Base-by-base conservation (phyloP, 2,113 vertebrate species). In the Silurus glanis region DNA sequence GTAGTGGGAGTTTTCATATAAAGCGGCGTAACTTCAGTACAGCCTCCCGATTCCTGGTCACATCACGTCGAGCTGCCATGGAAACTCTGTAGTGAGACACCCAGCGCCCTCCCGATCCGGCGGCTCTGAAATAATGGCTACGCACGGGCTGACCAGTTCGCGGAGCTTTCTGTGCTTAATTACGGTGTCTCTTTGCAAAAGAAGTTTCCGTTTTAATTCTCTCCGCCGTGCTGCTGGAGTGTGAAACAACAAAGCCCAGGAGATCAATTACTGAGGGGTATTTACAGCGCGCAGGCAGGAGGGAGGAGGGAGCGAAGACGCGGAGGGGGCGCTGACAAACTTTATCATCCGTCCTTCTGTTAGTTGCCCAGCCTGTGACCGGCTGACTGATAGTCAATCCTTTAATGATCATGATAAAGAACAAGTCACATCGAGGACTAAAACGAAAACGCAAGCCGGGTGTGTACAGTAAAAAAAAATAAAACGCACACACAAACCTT, bases 251-350 rank as follows among this genome's bases (percentile, higher is more conserved):
- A 90, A 91, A 90, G 88, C 92, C 88, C 89, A 79, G 84, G 91
- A 92, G 91, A 93, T 93, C 91, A 93, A 93, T 94, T 94, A 93
- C 91, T 91, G 90, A 93, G 91, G 90, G 90, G 90, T 93, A 92
- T 92, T 94, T 93, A 93, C 91, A 92, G 89, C 82, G 85, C 37
- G 37, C 37, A 37, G 37, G 37, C 37, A 64, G 81, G 78, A 83
- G 83, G 87, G 88, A 80, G 85, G 81, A 80, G 80, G 16, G 86
- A 56, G 84, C 16, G 79, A 21, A 76, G 3, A 37, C 71, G n/a
- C 12, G n/a, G 25, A 81, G 74, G 12, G 37, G n/a, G 28, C 45
- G 10, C 64, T 82, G 83, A 82, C 83, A 86, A 84, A 83, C 47
- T 80, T 66, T 14, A 69, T 83, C 82, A 79, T 56, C 69, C 59